phyloP scores from a whole-genome alignment of 1,140 invertebrate genomes.

The Triops cancriformis region DNA sequence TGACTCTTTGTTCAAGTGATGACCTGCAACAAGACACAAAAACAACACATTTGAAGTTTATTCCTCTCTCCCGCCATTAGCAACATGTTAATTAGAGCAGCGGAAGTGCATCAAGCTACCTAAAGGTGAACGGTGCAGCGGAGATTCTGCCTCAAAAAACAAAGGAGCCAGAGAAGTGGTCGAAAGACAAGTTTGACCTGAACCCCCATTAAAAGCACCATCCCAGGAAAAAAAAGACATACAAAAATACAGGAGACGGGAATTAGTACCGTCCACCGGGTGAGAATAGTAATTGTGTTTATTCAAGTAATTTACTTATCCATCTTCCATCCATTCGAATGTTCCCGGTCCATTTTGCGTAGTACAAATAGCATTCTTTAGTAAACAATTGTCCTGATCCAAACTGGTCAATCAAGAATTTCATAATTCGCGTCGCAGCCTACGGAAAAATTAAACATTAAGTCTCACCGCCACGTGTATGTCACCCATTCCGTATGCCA shows the following conservation, averaged over 20 bases:
- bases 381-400: constrained; percentile 90
- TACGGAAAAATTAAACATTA: constrained; percentile 36
- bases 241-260: neutral
- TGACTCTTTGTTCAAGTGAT: constrained; percentile 7
- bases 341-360: constrained; percentile 80
- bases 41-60: neutral
- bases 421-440: constrained; percentile 88
- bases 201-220: neutral
- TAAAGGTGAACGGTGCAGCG: neutral
- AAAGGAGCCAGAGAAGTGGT: neutral
- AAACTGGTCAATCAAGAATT: constrained; percentile 94
- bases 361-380: constrained; percentile 93
- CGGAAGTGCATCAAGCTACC: neutral
- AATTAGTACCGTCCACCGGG: neutral
- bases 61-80: neutral
- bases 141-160: neutral
- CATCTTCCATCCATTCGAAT: constrained; percentile 2
- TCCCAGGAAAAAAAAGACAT: neutral
- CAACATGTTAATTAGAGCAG: too few species aligned
- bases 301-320: neutral
- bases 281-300: too few species aligned
- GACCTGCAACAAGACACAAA: neutral
- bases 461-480: neutral
- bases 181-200: constrained; percentile 13
- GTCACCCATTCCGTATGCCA: neutral